Base-by-base conservation (phyloP, 2,888 invertebrate genomes). In the Agriopis leucophaearia region DNA sequence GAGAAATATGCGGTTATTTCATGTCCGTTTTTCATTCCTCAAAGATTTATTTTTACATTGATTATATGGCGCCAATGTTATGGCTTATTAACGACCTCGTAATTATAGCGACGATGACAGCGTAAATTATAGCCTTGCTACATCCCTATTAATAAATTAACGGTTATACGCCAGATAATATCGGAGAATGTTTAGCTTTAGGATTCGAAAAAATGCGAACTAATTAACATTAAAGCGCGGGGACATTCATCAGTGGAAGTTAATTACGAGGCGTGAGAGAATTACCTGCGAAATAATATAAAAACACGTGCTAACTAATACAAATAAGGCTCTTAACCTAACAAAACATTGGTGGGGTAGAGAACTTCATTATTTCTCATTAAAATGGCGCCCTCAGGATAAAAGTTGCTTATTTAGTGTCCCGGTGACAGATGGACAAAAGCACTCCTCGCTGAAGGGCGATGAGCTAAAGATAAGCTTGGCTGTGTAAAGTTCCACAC, bases 331-430 rank as follows among this genome's bases (percentile, higher is more conserved):
- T 88, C 88, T 90, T 87, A 88, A 84, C 89, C 87, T 89, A 88
- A 89, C 87, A 89, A 90, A 92, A 90, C 88, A 88, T 82, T 76
- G 78, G 81, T 81, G 81, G 82, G 88, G 88, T 82, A 82, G 85
- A 83, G 75, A 83, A 89, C 88, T 89, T 91, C 91, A 93, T 94
- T 91, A 91, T 80, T 92, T 88, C 87, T 92, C 89, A 92, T 94
- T 93, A 92, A 88, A 91, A 88, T 83, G 86, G 84, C 87, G 80
- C 88, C 87, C 84, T 81, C 83, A 83, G 87, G 86, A 88, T 88
- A 86, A 87, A 89, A 90, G 87, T 90, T 90, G 87, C 87, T 92
- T 91, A 88, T 91, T 89, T 88, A 88, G 90, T 87, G 83, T 74
- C 81, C 80, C 78, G 78, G 88, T 90, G 91, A 92, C 91, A 89